Conservation (phyloP, 2,888 invertebrate genomes). For the Synergus laeviventris region DNA sequence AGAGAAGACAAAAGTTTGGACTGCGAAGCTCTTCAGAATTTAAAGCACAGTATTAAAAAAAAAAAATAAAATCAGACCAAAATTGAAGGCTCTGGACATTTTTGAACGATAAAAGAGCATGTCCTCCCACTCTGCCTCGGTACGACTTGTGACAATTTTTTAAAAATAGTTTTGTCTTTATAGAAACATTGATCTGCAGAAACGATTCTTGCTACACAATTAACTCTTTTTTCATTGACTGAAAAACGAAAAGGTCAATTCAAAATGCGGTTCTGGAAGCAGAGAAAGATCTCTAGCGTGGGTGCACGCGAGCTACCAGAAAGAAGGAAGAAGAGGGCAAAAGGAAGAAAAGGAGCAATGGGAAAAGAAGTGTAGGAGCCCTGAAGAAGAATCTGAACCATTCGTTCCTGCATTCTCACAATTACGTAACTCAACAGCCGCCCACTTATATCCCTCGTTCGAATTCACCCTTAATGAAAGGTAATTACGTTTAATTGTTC, state of each 20-base stretch:
- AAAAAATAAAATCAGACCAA: no score
- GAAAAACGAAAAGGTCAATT: neutral
- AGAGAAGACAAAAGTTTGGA: no score
- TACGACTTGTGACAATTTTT: no score
- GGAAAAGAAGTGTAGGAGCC: conserved; percentile 49
- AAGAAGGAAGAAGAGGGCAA: conserved; percentile 28
- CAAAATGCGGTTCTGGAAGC: conserved; percentile 42
- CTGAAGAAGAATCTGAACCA: conserved; percentile 55
- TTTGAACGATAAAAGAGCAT: no score
- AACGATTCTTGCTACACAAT: neutral
- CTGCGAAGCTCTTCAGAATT: no score
- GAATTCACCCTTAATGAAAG: conserved; percentile 70
- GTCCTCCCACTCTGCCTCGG: no score
- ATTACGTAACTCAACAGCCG: conserved; percentile 64
- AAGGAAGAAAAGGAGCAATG: conserved; percentile 29
- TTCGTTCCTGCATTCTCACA: conserved; percentile 70
- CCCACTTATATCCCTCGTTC: conserved; percentile 56
- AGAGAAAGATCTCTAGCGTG: conserved; percentile 60
- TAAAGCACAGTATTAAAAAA: no score
- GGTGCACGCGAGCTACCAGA: conserved; percentile 69
- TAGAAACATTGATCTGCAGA: neutral
- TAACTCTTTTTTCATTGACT: neutral
- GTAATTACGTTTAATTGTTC: conserved; percentile 70
- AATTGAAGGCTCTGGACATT: no score
- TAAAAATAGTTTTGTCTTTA: no score